Base-by-base conservation (phyloP, 1,140 invertebrate species). In the Cryptotermes secundus region DNA sequence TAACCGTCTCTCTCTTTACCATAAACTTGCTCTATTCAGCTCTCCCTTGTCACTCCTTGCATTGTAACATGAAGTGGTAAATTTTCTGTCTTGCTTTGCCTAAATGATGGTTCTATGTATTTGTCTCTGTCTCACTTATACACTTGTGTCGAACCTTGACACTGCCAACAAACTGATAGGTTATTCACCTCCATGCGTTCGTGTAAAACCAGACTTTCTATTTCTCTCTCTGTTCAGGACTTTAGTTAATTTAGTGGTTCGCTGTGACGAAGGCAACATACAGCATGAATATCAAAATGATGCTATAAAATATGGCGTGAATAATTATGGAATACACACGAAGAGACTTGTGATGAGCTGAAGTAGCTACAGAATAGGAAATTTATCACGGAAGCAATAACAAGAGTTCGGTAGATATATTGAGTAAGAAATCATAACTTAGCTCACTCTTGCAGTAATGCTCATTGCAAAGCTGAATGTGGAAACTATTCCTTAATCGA, bases 71-170 rank as follows among this genome's bases (percentile, higher is more conserved):
- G n/a, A 31, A 72, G 59, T 72, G 59, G 59, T n/a, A 72, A 72
- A 72, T 72, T 72, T 72, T 31, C 26, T 16, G 26, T 72, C n/a
- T 72, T 16, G n/a, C n/a, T 72, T 72, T 9, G 9, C 31, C 59
- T 72, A 12, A 26, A 26, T 31, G 59, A 72, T 72, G 4, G 9
- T 1, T 10, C 0, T 31, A 14, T 31, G 31, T 6, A 10, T 31
- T 31, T 31, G 9, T n/a, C 59, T 72, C 59, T 72, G 26, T 72
- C 26, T 2, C 59, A 3, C 59, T 72, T n/a, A 72, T 72, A 72
- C 59, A 72, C n/a, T n/a, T 72, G 59, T n/a, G 26, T 10, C 59
- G 59, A 72, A 72, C 59, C 59, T 72, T 72, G 59, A 72, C 59
- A 72, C 59, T 72, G 59, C 59, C 59, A 72, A 31, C 26, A 72